Evolutionary conservation across 2,797 vertebrate species (phyloP).

Genomic region (Typhlichthys subterraneus): DNA sequence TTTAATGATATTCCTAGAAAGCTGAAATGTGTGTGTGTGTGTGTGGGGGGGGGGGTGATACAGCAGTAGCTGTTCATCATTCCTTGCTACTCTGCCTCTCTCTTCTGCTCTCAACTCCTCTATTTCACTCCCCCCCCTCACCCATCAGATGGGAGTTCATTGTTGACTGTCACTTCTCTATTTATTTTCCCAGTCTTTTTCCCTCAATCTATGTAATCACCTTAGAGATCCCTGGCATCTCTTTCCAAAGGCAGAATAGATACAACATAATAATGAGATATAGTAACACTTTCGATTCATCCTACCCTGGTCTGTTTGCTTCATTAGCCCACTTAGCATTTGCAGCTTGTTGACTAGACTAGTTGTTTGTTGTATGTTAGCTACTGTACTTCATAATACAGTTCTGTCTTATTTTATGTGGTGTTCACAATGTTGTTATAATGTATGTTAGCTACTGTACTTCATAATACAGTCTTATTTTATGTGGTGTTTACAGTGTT

Average conservation of each 20-base stretch:
- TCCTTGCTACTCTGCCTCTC: not conserved
- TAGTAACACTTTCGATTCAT: not conserved
- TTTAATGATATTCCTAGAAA: conserved; percentile 73
- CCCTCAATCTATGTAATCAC: conserved; percentile 35
- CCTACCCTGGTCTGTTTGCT: no score
- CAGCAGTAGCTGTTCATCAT: conserved; percentile 26
- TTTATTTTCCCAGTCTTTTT: conserved; percentile 22
- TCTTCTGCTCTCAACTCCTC: conserved; percentile 14
- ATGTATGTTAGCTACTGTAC: no score
- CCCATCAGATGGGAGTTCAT: conserved; percentile 17
- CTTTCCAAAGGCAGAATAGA: conserved; percentile 15
- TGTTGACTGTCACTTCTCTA: conserved; percentile 21
- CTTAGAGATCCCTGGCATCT: conserved; percentile 24
- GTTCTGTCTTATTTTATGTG: no score
- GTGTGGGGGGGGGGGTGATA: not conserved
- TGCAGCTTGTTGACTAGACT: no score
- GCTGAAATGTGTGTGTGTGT: conserved; percentile 25
- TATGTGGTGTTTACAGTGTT: no score
- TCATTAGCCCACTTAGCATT: no score
- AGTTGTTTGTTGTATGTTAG: no score
- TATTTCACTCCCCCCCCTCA: conserved; percentile 39
- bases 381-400: no score
- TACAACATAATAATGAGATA: not conserved
- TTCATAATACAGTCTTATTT: no score
- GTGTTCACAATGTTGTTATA: no score